Base-by-base conservation (phyloP, 2,797 vertebrate genomes). In the Diplodus sargus region DNA sequence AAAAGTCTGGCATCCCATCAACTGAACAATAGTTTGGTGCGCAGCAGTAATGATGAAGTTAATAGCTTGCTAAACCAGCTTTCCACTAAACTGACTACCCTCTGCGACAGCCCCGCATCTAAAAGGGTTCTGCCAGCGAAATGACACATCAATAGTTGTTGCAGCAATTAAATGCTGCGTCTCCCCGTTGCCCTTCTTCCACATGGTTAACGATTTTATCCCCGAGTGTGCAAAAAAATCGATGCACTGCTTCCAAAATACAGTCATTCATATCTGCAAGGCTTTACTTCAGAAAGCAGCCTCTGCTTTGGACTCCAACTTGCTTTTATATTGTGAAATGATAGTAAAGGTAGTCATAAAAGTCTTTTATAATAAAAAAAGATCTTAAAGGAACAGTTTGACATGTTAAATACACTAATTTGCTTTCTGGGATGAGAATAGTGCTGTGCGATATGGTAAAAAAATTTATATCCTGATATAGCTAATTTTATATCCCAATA, bases 31-130 rank as follows among this genome's bases (percentile, higher is more conserved):
- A 53, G 61, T 78, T 74, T 66, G 52, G 13, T 56, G 52, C 72
- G 59, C 74, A 79, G 70, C 76, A 17, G 75, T 77, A 67, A 86
- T 85, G 49, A 83, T 84, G 70, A 75, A 68, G 74, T 52, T 88
- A 89, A 90, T 90, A 78, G 86, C 78, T 83, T 65, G 66, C 51
- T 70, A 76, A 85, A 83, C 54, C 28, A 49, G 65, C 82, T 89
- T 84, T 83, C 66, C 79, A 72, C 75, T 82, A 61, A 82, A 74
- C 73, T 78, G 59, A 62, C 64, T 58, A 25, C 70, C 58, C 47
- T 53, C 60, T 71, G 59, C 63, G 49, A 8, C 70, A 71, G 57
- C 28, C 53, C 43, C 58, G 0, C 59, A 54, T 79, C 59, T 61
- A 22, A 73, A 53, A 83, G 68, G 39, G 16, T 57, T 61, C 77